Evolutionary conservation across 2,113 vertebrate species (phyloP).

Genomic region (Drymodes brunneopygia): DNA sequence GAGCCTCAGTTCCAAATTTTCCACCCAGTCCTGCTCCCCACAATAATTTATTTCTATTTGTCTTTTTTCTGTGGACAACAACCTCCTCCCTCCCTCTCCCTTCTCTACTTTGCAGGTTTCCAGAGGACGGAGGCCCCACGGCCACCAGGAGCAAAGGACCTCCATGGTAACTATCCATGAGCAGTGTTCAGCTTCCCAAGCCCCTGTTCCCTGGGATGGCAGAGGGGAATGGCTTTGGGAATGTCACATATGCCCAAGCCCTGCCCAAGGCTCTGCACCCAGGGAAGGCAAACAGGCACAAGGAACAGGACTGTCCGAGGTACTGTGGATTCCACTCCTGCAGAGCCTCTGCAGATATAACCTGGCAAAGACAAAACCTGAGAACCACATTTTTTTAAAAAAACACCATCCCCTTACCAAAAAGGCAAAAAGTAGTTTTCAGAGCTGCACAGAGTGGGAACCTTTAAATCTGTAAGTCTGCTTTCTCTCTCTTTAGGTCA

Average conservation of each 20-base stretch:
- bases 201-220: background rate
- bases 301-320: background rate
- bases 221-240: background rate
- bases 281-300: background rate
- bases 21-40: background rate
- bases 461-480: background rate
- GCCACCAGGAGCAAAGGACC: constrained; percentile 61
- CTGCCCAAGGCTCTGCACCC: background rate
- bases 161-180: constrained; percentile 36
- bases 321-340: background rate
- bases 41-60: background rate
- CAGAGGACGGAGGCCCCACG: constrained; percentile 50
- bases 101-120: constrained; percentile 53
- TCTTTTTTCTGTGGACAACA: background rate
- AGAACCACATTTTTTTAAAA: background rate
- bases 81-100: background rate
- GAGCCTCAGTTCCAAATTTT: background rate
- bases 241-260: background rate
- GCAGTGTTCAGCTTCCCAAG: accelerated
- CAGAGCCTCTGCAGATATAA: background rate
- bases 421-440: constrained; percentile 23
- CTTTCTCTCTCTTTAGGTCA: constrained; percentile 11
- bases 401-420: background rate
- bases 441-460: background rate
- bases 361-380: constrained; percentile 1